These are phyloP conservation scores for Xyrauchen texanus DNA, from an alignment of 2,113 vertebrate species.

Conservation along the genomic window DNA sequence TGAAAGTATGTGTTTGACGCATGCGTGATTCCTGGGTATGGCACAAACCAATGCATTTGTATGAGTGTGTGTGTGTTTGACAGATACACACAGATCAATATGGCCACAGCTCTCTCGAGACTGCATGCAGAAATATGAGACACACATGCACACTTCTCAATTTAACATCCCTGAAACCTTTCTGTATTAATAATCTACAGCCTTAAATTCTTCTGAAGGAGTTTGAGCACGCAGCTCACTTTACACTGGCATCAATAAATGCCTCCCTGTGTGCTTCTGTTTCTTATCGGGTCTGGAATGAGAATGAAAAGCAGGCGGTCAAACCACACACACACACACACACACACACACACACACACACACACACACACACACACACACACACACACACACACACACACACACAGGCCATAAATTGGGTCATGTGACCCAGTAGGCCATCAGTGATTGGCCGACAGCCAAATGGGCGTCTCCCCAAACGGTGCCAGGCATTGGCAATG, in stretches of 20 bases:
- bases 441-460: constrained; percentile 18
- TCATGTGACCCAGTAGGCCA: constrained; percentile 10
- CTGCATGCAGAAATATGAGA: not conserved
- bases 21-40: no score
- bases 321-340: not conserved
- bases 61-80: not conserved
- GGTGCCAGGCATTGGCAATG: not conserved
- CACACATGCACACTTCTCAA: not conserved
- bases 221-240: not conserved
- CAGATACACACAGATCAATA: constrained; percentile 30
- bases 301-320: not conserved
- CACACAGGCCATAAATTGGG: not conserved
- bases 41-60: no score
- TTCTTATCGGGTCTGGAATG: constrained; percentile 12
- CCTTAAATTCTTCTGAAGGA: not conserved
- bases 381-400: no score
- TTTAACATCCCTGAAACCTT: no score
- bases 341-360: no score
- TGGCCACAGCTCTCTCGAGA: not conserved
- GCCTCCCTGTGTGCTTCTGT: constrained; percentile 12
- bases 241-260: constrained; percentile 15
- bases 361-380: not conserved
- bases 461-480: not conserved
- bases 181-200: not conserved
- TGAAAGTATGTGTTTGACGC: no score